Evolutionary conservation across 2,888 invertebrate species (phyloP), one percentile per base, ranked within the genome.

Genomic region (Phyllotreta cruciferae): DNA sequence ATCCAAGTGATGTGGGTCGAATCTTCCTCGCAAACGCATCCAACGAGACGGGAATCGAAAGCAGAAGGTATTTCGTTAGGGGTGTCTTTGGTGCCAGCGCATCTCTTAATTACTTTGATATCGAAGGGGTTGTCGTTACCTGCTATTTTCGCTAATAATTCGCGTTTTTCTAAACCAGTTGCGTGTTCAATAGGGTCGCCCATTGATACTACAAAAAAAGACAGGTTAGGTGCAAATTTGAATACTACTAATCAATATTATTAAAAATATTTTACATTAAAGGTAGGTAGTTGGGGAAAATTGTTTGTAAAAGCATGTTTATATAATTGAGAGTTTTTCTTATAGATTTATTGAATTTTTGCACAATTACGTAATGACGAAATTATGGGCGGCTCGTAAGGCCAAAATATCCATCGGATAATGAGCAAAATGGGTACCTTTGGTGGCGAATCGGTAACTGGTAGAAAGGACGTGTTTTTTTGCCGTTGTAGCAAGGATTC

Each of bases 21-120:
- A 79, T 98, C 98, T 82, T 96, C 96, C 82, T 98, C 95, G 81
- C 98, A 98, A 81, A 97, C 88, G 82, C 98, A 98, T 66, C 98
- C 98, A 71, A 98, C 89, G 71, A 98, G 87, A 75, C 98, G 90
- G 62, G 92, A 90, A 58, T 93, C 92, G 73, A 91, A 93, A 75
- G 92, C 91, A 56, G 97, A 96, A 65, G 96, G 95, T 75, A 98
- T 91, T 71, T 93, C 82, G 71, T 93, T 97, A 62, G 98, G 98
- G 71, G 86, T 84, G 36, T 90, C 92, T 77, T 91, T 90, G 64
- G 96, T 93, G 72, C 96, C 82, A 1, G 87, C 86, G 0, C 90
- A 89, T 71, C 94, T 88, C 82, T 93, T 92, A 72, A 90, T 80
- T 1, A 92, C 89, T 82, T 91, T 91, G 87, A 94, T 87, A 82